Evolutionary conservation across 2,113 vertebrate genomes (phyloP), one percentile per base, ranked within the genome.

Genomic region (Syngnathus scovelli): DNA sequence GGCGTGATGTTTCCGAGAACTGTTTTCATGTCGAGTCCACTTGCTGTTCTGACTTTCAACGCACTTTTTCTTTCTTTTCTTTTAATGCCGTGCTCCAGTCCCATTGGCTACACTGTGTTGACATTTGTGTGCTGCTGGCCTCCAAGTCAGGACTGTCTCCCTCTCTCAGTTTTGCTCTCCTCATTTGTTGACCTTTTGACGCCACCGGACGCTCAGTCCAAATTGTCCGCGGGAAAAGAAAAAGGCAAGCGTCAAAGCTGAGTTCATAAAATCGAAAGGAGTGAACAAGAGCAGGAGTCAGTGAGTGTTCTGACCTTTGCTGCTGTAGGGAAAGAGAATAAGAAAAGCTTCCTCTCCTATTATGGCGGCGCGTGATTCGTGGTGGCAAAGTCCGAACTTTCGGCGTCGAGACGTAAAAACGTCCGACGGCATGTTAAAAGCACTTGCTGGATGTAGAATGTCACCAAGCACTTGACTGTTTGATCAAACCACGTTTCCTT

Each of bases 271-370:
- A 66, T 52, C 69, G 56, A 75, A 65, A 67, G 62, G 67, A 78
- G 66, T 13, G 64, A 78, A 59, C 39, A 66, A 73, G 44, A 48
- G 52, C 71, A 46, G 69, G 2, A 54, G 51, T 39, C 64, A 64
- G 65, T 78, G 78, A 74, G 73, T 76, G 54, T n/a, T 64, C 54
- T 88, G 82, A 87, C 85, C 65, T 67, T 56, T 43, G 33, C 46
- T 51, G 46, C 44, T 51, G 9, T 12, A 7, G 41, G n/a, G 12
- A 43, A 43, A 11, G 11, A 43, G 8, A 61, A 39, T 21, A 61
- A 56, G 21, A 41, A 61, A 56, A 21, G 52, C 48, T 44, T 64
- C 44, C 7, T 43, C 5, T 43, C n/a, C 37, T 18, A 7, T 55
- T 12, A 62, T 43, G 5, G 4, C 27, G 9, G n/a, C 64, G 21